Evolutionary conservation across 2,113 vertebrate genomes (phyloP), one percentile per base, ranked within the genome.

Genomic region (Hippocampus guttulatus): DNA sequence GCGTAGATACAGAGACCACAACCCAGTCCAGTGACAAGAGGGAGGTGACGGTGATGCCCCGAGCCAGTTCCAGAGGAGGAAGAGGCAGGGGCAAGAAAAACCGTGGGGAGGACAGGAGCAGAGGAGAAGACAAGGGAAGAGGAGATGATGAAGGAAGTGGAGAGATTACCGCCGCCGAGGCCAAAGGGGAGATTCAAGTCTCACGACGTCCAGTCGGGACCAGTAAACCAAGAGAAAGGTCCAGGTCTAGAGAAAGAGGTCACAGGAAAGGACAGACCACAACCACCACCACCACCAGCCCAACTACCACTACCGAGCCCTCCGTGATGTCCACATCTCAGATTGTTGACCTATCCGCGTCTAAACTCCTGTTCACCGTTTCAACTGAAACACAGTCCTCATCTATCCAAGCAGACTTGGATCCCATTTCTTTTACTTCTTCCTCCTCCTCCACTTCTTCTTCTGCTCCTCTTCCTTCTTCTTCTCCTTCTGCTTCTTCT

Each of bases 151-250:
- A 90, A 69, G 89, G 91, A 2, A 91, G 89, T 30, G 89, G 90
- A 45, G 90, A 88, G 71, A 73, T 79, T 33, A 78, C 74, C 0
- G 84, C 79, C 0, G 75, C 58, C 0, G 91, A 93, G 74, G 91
- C 88, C 6, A 89, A 86, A 61, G 90, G 90, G 16, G 90, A 91
- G 68, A 85, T 92, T 68, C 90, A 92, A 74, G 85, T 92, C 72
- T 87, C 86, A n/a, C 85, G 77, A 7, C 70, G 84, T 41, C 85
- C 70, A 3, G 83, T 57, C 3, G 88, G 65, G 43, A 84, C 88
- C n/a, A 83, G 77, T 23, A 90, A 81, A 71, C 84, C 89, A 0
- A 89, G 84, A 70, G 90, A 92, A 67, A 73, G 84, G 66, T 77
- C 79, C 69, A 88, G 84, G 58, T 85, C 84, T 16, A 80, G 90